Evolutionary conservation across 2,113 vertebrate genomes (phyloP).

Genomic region (Acrocephalus arundinaceus): DNA sequence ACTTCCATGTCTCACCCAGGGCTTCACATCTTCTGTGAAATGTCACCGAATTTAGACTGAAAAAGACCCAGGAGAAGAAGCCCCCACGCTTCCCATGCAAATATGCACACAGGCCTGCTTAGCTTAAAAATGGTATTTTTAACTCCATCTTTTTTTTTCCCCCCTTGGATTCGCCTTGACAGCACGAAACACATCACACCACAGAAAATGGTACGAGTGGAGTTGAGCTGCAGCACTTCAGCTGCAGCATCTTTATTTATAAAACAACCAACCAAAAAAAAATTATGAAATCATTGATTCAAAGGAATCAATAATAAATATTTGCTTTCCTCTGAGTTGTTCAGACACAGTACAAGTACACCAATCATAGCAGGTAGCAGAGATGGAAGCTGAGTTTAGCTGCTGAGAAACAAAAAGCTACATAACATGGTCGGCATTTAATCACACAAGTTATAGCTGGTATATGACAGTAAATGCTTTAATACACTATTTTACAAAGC

Average conservation of each 20-base stretch:
- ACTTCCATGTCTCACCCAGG: too few relatives aligned
- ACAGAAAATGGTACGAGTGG: not conserved
- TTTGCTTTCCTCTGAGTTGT: slow-evolving; percentile 66
- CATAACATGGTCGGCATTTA: slow-evolving; percentile 28
- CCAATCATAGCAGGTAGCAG: slow-evolving; percentile 50
- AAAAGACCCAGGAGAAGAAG: not conserved
- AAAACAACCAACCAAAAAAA: slow-evolving; percentile 51
- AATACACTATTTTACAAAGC: slow-evolving; percentile 68
- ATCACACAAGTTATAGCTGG: slow-evolving; percentile 53
- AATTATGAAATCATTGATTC: slow-evolving; percentile 66
- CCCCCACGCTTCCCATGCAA: not conserved
- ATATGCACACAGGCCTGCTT: not conserved
- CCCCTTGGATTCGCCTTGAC: not conserved
- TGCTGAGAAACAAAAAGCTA: slow-evolving; percentile 64
- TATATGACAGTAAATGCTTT: slow-evolving; percentile 68
- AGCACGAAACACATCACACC: not conserved
- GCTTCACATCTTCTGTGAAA: not conserved
- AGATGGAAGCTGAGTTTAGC: slow-evolving; percentile 46
- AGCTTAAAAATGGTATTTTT: not conserved
- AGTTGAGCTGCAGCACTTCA: slow-evolving; percentile 35
- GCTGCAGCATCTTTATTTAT: slow-evolving; percentile 67
- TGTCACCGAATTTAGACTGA: not conserved
- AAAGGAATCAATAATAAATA: slow-evolving; percentile 74
- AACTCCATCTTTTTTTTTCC: not conserved
- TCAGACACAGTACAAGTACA: slow-evolving; percentile 63